Conservation (phyloP, 2,888 invertebrate species). For the Scaptomyza cyrtandrae region DNA sequence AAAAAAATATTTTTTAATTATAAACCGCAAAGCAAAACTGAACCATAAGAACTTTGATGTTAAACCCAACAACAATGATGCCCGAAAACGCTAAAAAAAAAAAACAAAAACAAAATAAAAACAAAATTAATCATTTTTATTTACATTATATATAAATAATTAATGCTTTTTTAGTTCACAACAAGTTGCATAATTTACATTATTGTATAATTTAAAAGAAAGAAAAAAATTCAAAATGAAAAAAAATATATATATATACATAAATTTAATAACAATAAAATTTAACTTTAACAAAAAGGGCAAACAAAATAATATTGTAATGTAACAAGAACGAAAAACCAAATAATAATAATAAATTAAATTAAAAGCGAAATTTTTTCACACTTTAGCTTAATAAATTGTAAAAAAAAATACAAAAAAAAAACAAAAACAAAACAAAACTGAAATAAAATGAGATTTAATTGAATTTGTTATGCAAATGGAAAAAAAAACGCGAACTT, state of each 20-base stretch:
- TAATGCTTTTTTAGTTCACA: conserved; percentile 83
- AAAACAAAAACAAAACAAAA: conserved; percentile 78
- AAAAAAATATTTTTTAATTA: conserved; percentile 70
- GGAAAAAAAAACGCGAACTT: conserved; percentile 57
- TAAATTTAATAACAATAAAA: conserved; percentile 62
- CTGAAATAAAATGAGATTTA: conserved; percentile 84
- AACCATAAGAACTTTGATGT: conserved; percentile 64
- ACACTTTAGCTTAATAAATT: conserved; percentile 85
- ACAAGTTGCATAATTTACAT: conserved; percentile 81
- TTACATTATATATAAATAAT: conserved; percentile 81
- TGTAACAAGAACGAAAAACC: conserved; percentile 69
- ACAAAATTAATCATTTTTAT: conserved; percentile 63
- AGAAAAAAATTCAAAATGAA: conserved; percentile 41
- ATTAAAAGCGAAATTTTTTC: conserved; percentile 85
- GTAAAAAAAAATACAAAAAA: conserved; percentile 78
- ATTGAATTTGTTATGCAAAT: conserved; percentile 85
- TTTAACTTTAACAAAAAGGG: conserved; percentile 62
- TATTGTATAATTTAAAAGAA: conserved; percentile 72
- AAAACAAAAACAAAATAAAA: conserved; percentile 32
- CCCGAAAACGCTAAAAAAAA: conserved; percentile 47
- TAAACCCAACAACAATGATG: conserved; percentile 48
- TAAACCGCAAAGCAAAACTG: conserved; percentile 60
- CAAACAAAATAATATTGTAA: conserved; percentile 76
- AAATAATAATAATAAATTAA: conserved; percentile 71
- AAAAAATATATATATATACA: conserved; percentile 41